Evolutionary conservation across 2,888 invertebrate genomes (phyloP).

Genomic region (Euplagia quadripunctaria): DNA sequence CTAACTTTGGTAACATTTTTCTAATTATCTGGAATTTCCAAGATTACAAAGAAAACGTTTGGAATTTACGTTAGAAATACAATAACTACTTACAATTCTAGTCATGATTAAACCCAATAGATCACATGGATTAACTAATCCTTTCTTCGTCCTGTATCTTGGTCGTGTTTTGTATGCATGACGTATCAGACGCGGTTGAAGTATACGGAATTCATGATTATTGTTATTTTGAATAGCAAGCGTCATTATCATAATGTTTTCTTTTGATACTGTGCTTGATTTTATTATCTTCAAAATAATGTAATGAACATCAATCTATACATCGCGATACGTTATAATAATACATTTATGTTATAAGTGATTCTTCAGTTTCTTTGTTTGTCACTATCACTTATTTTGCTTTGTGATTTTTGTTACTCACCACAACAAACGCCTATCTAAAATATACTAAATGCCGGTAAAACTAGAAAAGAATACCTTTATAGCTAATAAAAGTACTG

Average conservation of each 20-base stretch:
- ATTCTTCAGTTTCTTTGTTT: not conserved
- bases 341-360: not conserved
- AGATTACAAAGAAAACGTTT: no score
- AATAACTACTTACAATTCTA: not conserved
- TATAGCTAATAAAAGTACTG: not conserved
- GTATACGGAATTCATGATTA: not conserved
- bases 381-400: not conserved
- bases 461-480: no score
- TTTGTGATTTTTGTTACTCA: not conserved
- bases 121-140: not conserved
- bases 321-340: not conserved
- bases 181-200: not conserved
- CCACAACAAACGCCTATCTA: no score
- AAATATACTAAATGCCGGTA: no score
- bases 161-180: not conserved
- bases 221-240: not conserved
- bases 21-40: no score
- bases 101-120: not conserved
- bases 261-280: not conserved
- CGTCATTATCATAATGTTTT: not conserved
- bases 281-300: not conserved
- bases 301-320: not conserved
- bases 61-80: not conserved
- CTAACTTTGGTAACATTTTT: no score
- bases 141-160: not conserved